These are phyloP conservation scores for Podocnemis expansa DNA, from an alignment of 2,113 vertebrate genomes.

Conservation along the genomic window DNA sequence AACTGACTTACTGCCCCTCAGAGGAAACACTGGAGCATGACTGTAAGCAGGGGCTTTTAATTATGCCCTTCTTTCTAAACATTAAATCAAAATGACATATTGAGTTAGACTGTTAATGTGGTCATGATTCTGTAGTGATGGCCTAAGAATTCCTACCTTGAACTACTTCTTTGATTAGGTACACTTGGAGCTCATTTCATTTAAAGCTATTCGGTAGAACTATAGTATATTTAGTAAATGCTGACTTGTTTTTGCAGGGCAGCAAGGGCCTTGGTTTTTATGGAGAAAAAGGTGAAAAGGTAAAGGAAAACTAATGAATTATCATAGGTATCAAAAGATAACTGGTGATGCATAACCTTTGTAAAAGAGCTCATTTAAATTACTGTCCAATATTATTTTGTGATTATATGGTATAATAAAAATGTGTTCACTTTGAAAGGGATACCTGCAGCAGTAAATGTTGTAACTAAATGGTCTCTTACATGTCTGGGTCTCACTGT, in stretches of 20 bases:
- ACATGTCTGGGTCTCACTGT: not conserved
- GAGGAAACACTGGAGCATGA: not conserved
- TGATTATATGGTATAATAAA: not conserved
- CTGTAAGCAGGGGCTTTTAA: conserved; percentile 10
- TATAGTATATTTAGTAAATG: not conserved
- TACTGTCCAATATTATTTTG: not conserved
- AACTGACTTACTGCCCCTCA: conserved; percentile 24
- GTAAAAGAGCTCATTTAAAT: not conserved
- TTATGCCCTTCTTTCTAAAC: conserved; percentile 9
- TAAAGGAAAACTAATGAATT: conserved; percentile 43
- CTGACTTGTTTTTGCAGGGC: conserved; percentile 75
- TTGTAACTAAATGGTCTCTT: not conserved
- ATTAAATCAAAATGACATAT: conserved; percentile 19
- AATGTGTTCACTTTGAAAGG: not conserved
- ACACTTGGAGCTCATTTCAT: not conserved
- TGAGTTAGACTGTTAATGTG: not conserved
- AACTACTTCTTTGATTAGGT: not conserved
- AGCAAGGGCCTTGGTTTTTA: conserved; percentile 79
- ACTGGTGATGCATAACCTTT: not conserved
- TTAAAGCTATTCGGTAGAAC: conserved; percentile 2
- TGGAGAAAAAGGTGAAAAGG: conserved; percentile 83
- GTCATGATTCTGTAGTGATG: not conserved
- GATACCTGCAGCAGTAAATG: not conserved
- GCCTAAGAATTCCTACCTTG: not conserved
- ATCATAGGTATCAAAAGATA: not conserved